Conservation (phyloP, 2,113 vertebrate genomes). For the Tichodroma muraria region DNA sequence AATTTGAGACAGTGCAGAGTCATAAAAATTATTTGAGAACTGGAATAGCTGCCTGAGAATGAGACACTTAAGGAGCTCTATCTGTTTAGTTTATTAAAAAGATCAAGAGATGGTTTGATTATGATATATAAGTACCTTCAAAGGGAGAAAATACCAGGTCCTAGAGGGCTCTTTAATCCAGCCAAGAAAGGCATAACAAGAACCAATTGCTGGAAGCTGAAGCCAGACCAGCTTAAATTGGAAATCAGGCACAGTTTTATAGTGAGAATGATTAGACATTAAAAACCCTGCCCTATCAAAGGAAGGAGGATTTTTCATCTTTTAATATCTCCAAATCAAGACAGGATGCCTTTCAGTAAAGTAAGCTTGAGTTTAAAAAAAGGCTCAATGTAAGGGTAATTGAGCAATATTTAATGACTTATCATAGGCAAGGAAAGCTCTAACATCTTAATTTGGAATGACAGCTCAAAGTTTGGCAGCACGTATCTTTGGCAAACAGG, state of each 20-base stretch:
- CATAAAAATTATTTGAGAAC: constrained; percentile 48
- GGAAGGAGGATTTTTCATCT: constrained; percentile 49
- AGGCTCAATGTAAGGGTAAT: constrained; percentile 16
- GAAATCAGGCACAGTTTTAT: constrained; percentile 60
- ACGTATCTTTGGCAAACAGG: not conserved
- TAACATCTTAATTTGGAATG: constrained; percentile 3
- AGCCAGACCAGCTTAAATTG: constrained; percentile 59
- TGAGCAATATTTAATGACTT: constrained; percentile 46
- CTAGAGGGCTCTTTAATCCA: constrained; percentile 65
- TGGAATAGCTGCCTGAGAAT: constrained; percentile 22
- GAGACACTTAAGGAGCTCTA: constrained; percentile 40
- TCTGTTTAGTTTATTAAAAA: constrained; percentile 67
- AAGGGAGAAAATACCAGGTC: constrained; percentile 64
- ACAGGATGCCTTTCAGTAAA: constrained; percentile 47
- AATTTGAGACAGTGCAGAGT: not conserved
- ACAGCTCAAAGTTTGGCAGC: constrained; percentile 4
- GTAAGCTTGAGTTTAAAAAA: not conserved
- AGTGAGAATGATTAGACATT: constrained; percentile 55
- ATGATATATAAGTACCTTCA: constrained; percentile 61
- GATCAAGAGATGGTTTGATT: constrained; percentile 65
- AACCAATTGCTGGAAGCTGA: constrained; percentile 62
- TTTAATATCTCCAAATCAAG: constrained; percentile 56
- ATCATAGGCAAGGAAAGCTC: constrained; percentile 1
- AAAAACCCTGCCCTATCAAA: constrained; percentile 48
- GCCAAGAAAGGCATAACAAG: constrained; percentile 59